Conservation (phyloP, 2,113 vertebrate genomes). For the Gallinago media region DNA sequence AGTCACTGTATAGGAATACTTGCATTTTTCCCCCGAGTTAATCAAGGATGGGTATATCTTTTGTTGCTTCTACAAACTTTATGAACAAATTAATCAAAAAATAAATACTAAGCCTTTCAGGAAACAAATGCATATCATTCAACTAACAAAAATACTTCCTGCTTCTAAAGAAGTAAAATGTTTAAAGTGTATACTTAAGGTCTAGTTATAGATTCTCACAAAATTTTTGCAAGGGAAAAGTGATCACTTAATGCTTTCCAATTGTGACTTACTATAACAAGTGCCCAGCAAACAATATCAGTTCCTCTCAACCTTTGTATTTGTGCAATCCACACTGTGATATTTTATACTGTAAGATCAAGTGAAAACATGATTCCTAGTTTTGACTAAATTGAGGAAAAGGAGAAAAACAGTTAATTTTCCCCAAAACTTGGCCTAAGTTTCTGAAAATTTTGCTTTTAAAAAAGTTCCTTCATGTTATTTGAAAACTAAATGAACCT, state of each 20-base stretch:
- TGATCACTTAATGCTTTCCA: neutral
- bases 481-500: neutral
- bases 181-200: neutral
- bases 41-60: neutral
- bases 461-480: neutral
- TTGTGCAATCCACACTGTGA: neutral
- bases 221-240: neutral
- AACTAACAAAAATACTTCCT: neutral
- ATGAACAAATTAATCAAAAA: neutral
- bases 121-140: neutral
- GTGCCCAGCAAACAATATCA: neutral
- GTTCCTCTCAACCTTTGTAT: neutral
- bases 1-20: neutral
- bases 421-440: neutral
- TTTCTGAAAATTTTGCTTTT: neutral
- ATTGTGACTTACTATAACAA: neutral
- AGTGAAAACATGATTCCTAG: neutral
- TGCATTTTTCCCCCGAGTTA: neutral
- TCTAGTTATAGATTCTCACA: neutral
- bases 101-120: neutral
- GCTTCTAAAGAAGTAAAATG: neutral
- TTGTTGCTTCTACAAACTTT: neutral
- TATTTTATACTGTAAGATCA: neutral
- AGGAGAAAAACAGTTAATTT: neutral
- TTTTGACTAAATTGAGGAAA: neutral